Base-by-base conservation (phyloP, 2,797 vertebrate genomes). In the Etheostoma nigrum region DNA sequence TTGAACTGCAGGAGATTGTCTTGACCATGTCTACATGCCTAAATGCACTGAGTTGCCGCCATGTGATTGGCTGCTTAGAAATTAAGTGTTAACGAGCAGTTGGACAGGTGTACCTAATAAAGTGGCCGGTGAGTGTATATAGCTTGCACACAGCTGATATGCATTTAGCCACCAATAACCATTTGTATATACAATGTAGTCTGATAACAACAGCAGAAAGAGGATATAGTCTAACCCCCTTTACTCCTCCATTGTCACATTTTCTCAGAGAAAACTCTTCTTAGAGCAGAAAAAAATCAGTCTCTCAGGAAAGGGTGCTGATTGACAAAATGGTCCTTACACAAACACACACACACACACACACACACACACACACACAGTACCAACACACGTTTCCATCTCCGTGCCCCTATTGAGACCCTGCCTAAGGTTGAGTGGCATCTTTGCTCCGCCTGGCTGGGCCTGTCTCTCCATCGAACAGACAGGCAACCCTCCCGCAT, bases 401-500 rank as follows among this genome's bases (percentile, higher is more conserved):
- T 72, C 70, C 67, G 72, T 65, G 72, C 52, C 78, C 83, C 83
- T 72, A 62, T 68, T 83, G 89, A 92, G 87, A 93, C 88, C 79
- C 74, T 66, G 84, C 53, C 82, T 78, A 68, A 72, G 64, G 88
- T 84, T 92, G 93, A 94, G 82, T 93, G 93, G 81, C 89, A 92
- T 89, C 72, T 90, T 83, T 83, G 87, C 83, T 82, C 67, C 48
- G 90, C 90, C 76, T 91, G 91, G 79, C 83, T 92, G 83, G 44
- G 68, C 85, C 82, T 82, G 89, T 90, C 93, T 87, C 66, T 85
- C 81, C 58, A 76, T 81, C 14, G 51, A 30, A 79, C 69, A 88
- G 87, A 89, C 84, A 82, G 71, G 12, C 73, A 54, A 77, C 54
- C 88, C 88, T 86, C 71, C 70, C 79, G 84, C 81, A 82, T 25